Conservation (phyloP, 2,797 vertebrate genomes). For the Bradypus variegatus region DNA sequence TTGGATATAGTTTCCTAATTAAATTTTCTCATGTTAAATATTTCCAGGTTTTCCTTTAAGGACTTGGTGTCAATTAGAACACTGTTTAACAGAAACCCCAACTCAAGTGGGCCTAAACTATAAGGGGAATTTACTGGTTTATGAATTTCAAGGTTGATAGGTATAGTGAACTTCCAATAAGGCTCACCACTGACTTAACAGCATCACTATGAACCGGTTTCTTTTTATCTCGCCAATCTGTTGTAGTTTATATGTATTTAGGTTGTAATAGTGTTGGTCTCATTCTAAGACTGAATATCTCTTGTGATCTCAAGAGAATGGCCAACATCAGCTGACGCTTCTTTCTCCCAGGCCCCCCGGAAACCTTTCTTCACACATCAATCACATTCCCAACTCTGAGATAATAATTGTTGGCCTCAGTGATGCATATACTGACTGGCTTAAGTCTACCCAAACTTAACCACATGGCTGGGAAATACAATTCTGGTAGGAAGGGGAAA, state of each 20-base stretch:
- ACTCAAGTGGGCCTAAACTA: too few species aligned
- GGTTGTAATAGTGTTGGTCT: neutral
- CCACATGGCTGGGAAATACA: neutral
- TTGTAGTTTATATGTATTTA: neutral
- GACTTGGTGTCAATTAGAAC: neutral
- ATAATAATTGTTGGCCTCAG: neutral
- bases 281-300: neutral
- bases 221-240: neutral
- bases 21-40: neutral
- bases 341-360: neutral
- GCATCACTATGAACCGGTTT: neutral
- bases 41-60: neutral
- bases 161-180: neutral
- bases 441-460: neutral
- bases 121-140: neutral
- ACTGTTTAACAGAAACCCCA: neutral
- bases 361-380: neutral
- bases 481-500: neutral
- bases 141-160: neutral
- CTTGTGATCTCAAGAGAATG: neutral
- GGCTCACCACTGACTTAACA: neutral
- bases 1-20: neutral
- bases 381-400: neutral
- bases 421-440: neutral
- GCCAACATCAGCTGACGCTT: too few species aligned